Evolutionary conservation across 2,113 vertebrate species (phyloP).

Genomic region (Urocitellus parryii): DNA sequence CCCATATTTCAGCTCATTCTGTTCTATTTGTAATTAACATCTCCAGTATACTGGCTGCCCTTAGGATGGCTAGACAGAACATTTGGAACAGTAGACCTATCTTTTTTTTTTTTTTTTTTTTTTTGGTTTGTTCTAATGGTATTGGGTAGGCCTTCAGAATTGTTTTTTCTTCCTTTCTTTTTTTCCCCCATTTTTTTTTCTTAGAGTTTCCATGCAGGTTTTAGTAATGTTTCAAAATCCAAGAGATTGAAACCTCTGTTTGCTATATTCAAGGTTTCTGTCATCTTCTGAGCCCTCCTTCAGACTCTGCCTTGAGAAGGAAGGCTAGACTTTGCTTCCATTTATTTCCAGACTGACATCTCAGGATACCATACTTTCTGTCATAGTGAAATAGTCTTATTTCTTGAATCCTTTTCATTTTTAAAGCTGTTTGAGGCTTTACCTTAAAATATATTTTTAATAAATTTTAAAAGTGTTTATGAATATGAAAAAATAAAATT

Average conservation of each 20-base stretch:
- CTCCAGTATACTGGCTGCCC: not conserved
- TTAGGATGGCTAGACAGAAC: not conserved
- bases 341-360: too few species aligned
- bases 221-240: slow-evolving; percentile 19
- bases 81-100: not conserved
- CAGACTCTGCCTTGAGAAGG: too few species aligned
- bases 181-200: not conserved
- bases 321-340: too few species aligned
- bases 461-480: too few species aligned
- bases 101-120: slow-evolving; percentile 50
- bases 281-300: not conserved
- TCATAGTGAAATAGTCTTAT: too few species aligned
- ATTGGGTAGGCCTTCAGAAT: not conserved
- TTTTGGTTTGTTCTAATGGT: too few species aligned
- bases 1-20: not conserved
- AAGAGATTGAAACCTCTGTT: not conserved
- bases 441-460: too few species aligned
- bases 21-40: not conserved
- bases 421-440: too few species aligned
- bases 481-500: too few species aligned
- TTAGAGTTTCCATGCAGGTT: not conserved
- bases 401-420: too few species aligned
- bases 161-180: not conserved
- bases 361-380: too few species aligned
- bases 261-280: not conserved